Base-by-base conservation (phyloP, 2,797 vertebrate genomes). In the Mallotus villosus region DNA sequence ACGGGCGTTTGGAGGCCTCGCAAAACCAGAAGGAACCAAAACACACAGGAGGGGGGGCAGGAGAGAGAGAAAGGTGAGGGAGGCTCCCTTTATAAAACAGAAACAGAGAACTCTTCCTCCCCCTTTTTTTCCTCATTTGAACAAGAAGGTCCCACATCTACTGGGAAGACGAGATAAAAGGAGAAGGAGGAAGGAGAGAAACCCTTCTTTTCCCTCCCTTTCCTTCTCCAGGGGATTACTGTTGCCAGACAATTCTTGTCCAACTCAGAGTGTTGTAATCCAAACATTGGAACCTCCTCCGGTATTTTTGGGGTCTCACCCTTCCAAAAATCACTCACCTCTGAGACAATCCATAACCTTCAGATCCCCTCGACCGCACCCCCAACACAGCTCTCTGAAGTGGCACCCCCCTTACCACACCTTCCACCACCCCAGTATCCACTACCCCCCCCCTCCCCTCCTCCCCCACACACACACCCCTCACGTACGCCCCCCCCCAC, bases 331-430 rank as follows among this genome's bases (percentile, higher is more conserved):
- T 3, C 41, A 14, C 11, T 41, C 37, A 41, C 37, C 11, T 74
- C 27, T 77, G 82, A 84, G 72, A 85, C 71, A 73, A 63, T 75
- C 72, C 79, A 83, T 81, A 82, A 73, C 80, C 74, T 77, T 74
- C 64, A 84, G 82, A 81, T 73, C 79, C 71, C 70, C 32, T 9
- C 53, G 3, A 63, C 32, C 32, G 32, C 7, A 8, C 32, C 32
- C 32, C 32, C 32, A 34, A 34, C 32, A 46, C 41, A 12, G 41
- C 12, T 27, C 59, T 27, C 59, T 61, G 21, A 24, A 61, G 21
- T 12, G 21, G 11, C 73, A 6, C 4, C 74, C 58, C 73, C 63
- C 66, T 22, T 63, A 14, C 69, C 17, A 34, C 60, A 6, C 46
- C 27, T 14, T 19, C 41, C 27, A 1, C 29, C 29, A 25, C 34